These are phyloP conservation scores for Sthenelais limicola DNA, from an alignment of 2,888 invertebrate genomes.

Conservation along the genomic window DNA sequence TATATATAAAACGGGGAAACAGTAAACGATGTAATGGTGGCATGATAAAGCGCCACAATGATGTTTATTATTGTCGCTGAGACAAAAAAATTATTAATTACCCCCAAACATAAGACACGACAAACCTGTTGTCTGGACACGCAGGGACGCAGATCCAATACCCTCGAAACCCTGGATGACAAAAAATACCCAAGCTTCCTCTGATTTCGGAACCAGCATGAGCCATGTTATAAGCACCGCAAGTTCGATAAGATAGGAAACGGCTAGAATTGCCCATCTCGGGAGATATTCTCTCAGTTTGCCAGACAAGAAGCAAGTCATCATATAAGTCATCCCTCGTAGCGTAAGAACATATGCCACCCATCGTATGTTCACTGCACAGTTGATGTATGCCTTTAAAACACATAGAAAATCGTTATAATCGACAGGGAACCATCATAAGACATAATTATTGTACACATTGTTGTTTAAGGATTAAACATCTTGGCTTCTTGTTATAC, in stretches of 20 bases:
- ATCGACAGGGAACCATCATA: too few species aligned
- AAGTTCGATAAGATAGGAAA: constrained; percentile 3
- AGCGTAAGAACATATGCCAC: constrained; percentile 16
- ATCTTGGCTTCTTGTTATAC: too few species aligned
- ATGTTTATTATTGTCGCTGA: too few species aligned
- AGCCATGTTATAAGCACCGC: constrained; percentile 2
- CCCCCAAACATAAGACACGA: too few species aligned
- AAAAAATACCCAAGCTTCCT: constrained; percentile 7
- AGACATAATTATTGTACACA: too few species aligned
- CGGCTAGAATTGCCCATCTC: background rate
- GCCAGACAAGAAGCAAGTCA: constrained; percentile 10
- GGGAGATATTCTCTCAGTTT: constrained; percentile 3
- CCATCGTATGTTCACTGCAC: constrained; percentile 18
- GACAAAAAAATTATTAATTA: too few species aligned
- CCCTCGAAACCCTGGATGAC: constrained; percentile 9
- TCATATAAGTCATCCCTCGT: constrained; percentile 14
- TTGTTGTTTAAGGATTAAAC: too few species aligned
- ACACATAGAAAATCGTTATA: too few species aligned
- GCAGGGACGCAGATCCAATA: background rate
- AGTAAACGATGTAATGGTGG: too few species aligned
- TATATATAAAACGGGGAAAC: too few species aligned
- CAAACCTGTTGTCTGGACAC: constrained; percentile 22
- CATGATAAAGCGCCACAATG: too few species aligned
- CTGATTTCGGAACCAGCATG: background rate
- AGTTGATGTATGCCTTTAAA: constrained; percentile 15